Evolutionary conservation across 1,140 invertebrate species (phyloP), one percentile per base, ranked within the genome.

Genomic region (Copidosoma floridanum): DNA sequence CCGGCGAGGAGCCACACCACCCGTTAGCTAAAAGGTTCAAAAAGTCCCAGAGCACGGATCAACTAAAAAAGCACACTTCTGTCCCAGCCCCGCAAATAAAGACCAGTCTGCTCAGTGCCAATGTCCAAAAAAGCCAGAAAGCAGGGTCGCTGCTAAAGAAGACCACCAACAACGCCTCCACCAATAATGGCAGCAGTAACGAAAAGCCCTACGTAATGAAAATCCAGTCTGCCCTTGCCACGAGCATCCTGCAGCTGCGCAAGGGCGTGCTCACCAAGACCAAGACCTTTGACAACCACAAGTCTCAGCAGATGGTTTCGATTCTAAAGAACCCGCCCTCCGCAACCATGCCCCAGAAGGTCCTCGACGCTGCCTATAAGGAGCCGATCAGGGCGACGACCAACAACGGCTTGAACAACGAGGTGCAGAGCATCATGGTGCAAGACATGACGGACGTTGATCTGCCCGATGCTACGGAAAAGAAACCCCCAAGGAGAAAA

Each of bases 401-500:
- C 3, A 70, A 61, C 18, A 74, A 73, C 51, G 68, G 64, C 18
- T 66, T 47, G 2, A 76, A 71, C 27, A 43, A 72, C 20, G 40
- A 69, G 32, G 48, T 69, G 5, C 64, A 71, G 27, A 72, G 73
- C 54, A 70, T 72, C 16, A 71, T 70, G 16, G 52, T 71, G 12
- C 66, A 71, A 51, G 32, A 63, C 16, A 61, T 27, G 41, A 32
- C 44, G 37, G 40, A 23, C 11, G 54, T 63, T 24, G 60, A 71
- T 24, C 38, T 29, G 18, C 16, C 24, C 16, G 68, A 71, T 27
- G 65, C 71, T 21, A 54, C 59, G 20, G 44, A 57, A 1, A 79
- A 74, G 40, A 81, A 78, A 43, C 66, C 61, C 0, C 59, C 67
- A 0, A 64, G 69, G 35, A 78, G 68, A 65, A 79, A 82, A 71